Conservation (phyloP, 2,888 invertebrate species). For the Drosophila yooni region DNA sequence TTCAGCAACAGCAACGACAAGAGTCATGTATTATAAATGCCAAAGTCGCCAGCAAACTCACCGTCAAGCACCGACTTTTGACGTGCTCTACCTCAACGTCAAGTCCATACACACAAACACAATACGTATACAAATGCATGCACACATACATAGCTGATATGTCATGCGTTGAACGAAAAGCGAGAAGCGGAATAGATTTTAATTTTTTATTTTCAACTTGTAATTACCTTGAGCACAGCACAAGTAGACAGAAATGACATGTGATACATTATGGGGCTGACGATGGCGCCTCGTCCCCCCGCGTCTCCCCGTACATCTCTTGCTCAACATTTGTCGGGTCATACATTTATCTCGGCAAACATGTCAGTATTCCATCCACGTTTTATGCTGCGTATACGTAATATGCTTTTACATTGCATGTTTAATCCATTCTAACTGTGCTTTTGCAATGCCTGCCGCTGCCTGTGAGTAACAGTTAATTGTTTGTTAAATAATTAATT, state of each 20-base stretch:
- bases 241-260: constrained; percentile 26
- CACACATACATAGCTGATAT: neutral
- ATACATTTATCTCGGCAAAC: neutral
- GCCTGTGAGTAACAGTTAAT: constrained; percentile 54
- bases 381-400: constrained; percentile 39
- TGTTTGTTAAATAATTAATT: constrained; percentile 74
- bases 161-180: constrained; percentile 14
- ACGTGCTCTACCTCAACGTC: neutral
- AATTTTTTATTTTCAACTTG: constrained; percentile 4
- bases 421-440: constrained; percentile 66
- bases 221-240: constrained; percentile 33
- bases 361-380: constrained; percentile 17
- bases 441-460: constrained; percentile 37
- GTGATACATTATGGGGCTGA: constrained; percentile 11
- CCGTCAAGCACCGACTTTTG: neutral
- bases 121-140: neutral
- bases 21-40: constrained; percentile 38
- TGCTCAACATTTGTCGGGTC: neutral
- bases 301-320: neutral
- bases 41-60: constrained; percentile 13
- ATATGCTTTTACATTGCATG: constrained; percentile 29
- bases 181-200: neutral
- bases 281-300: neutral
- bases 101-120: neutral
- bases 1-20: constrained; percentile 5